Evolutionary conservation across 1,140 invertebrate genomes (phyloP).

Genomic region (Holotrichia oblita): DNA sequence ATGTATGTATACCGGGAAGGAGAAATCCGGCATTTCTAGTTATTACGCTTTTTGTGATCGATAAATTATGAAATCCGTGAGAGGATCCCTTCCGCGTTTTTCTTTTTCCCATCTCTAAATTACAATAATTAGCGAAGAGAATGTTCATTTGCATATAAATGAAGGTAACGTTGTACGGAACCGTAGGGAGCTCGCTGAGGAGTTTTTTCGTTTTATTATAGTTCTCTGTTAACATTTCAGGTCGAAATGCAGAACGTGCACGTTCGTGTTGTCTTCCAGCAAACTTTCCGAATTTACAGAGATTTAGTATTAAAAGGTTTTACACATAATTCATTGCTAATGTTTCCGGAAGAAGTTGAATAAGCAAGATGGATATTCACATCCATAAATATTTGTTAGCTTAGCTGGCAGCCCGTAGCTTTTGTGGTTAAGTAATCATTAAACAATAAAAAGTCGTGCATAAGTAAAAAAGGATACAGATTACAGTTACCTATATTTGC

Average conservation of each 20-base stretch:
- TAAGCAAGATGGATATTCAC: neutral
- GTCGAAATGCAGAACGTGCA: neutral
- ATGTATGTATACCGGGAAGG: too few relatives aligned
- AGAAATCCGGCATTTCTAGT: too few relatives aligned
- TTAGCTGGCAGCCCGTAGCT: neutral
- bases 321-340: constrained; percentile 28
- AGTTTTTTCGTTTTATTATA: constrained; percentile 21
- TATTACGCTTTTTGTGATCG: neutral
- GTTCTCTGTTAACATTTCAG: constrained; percentile 26
- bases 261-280: constrained; percentile 18
- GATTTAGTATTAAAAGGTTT: constrained; percentile 36
- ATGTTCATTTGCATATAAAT: constrained; percentile 35
- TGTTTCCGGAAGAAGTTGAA: constrained; percentile 29
- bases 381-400: constrained; percentile 27
- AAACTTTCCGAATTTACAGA: constrained; percentile 14
- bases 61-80: constrained; percentile 19
- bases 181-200: neutral
- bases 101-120: neutral
- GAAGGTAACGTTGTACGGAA: constrained; percentile 11
- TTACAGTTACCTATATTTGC: too few relatives aligned
- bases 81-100: neutral
- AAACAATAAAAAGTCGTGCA: neutral
- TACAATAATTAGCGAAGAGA: constrained; percentile 31
- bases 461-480: neutral
- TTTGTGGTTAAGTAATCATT: neutral